phyloP scores from a whole-genome alignment of 2,888 invertebrate genomes.

The Drosophila paracracens region DNA sequence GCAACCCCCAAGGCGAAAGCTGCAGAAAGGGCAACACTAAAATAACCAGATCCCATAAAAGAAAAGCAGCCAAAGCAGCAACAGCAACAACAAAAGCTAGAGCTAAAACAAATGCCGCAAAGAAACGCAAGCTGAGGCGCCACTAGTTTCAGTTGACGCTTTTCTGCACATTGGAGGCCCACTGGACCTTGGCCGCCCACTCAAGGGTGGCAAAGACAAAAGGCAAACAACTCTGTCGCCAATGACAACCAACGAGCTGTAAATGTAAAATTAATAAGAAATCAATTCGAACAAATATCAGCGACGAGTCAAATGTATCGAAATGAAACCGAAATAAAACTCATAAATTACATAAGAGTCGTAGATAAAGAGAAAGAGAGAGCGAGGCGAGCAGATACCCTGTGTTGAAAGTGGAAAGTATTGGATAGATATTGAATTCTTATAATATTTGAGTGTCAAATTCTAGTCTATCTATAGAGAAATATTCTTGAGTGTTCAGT shows the following conservation, averaged over 20 bases:
- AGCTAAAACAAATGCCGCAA: slow-evolving; percentile 35
- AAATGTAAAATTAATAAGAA: slow-evolving; percentile 80
- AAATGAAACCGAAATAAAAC: slow-evolving; percentile 51
- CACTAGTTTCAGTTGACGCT: slow-evolving; percentile 28
- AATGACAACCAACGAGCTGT: slow-evolving; percentile 73
- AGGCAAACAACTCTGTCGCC: slow-evolving; percentile 28
- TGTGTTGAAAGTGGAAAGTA: not conserved
- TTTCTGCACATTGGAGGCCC: not conserved
- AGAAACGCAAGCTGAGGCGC: slow-evolving; percentile 47
- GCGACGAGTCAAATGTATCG: slow-evolving; percentile 29
- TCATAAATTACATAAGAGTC: slow-evolving; percentile 52
- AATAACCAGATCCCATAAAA: slow-evolving; percentile 65
- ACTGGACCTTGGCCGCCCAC: slow-evolving; percentile 26
- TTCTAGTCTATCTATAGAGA: rapidly evolving
- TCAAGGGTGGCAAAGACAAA: slow-evolving; percentile 34
- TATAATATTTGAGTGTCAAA: not conserved
- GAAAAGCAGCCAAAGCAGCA: slow-evolving; percentile 38
- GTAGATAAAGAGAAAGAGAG: too few relatives aligned
- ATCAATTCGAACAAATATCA: slow-evolving; percentile 66
- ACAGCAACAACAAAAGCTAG: slow-evolving; percentile 17
- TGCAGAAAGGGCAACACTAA: slow-evolving; percentile 40
- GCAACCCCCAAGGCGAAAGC: slow-evolving; percentile 44
- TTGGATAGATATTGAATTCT: not conserved
- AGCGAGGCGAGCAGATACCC: slow-evolving; percentile 5
- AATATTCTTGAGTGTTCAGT: not conserved